Evolutionary conservation across 2,797 vertebrate genomes (phyloP).

Genomic region (Eleutherodactylus coqui): DNA sequence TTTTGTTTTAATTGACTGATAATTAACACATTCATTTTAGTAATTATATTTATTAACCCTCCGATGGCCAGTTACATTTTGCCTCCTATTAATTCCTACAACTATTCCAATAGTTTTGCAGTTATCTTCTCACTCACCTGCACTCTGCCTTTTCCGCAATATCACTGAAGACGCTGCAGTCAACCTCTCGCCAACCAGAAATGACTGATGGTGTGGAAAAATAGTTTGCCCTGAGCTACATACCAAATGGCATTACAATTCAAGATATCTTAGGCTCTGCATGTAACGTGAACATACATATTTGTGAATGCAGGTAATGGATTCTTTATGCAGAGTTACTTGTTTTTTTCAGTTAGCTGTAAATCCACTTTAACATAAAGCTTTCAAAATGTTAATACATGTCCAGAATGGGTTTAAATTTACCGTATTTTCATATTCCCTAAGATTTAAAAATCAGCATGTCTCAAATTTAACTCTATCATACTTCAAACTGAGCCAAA

Average conservation of each 20-base stretch:
- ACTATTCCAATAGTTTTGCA: neutral
- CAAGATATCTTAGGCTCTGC: neutral
- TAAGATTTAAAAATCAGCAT: too few relatives aligned
- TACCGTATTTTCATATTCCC: neutral
- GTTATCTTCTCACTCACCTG: neutral
- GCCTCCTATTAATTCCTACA: neutral
- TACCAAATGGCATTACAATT: neutral
- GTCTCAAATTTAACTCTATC: neutral
- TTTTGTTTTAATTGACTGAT: too few relatives aligned
- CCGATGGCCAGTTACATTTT: neutral
- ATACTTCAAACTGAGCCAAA: neutral
- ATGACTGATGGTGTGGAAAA: constrained; percentile 9
- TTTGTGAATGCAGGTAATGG: neutral
- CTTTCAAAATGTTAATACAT: neutral
- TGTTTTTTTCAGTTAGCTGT: neutral
- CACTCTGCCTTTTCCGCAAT: neutral
- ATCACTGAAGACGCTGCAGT: neutral
- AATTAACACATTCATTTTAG: too few relatives aligned
- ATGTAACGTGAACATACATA: neutral
- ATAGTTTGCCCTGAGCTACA: neutral
- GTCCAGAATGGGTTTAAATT: neutral
- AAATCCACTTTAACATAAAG: neutral
- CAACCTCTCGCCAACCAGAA: neutral
- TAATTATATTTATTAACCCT: neutral
- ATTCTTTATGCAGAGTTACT: neutral